Base-by-base conservation (phyloP, 2,888 invertebrate species). In the Sesia bembeciformis region DNA sequence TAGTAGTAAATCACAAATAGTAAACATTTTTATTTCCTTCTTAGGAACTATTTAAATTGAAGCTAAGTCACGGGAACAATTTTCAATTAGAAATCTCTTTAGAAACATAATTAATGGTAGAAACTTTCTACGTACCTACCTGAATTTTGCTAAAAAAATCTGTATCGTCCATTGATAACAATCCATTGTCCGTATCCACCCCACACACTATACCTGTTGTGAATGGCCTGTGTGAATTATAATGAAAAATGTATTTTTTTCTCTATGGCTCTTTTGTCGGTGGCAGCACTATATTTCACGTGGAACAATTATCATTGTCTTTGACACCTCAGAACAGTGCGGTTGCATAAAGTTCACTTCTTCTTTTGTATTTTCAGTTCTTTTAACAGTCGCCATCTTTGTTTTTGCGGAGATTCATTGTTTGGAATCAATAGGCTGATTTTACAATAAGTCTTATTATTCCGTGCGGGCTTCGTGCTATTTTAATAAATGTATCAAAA, bases 231-330 rank as follows among this genome's bases (percentile, higher is more conserved):
- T n/a, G 64, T 73, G n/a, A n/a, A n/a, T 76, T 77, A 85, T 82
- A 86, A 84, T 80, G 83, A 86, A 83, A 87, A 84, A 85, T 84
- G 72, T 74, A 75, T 58, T 77, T 84, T 84, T 81, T 83, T 79
- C 74, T 69, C 67, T 68, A 70, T 71, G 71, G 68, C 70, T 65
- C 80, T 84, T 87, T 88, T 88, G 85, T 85, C 88, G 80, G 85
- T 84, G 84, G 85, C 85, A 84, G 80, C 80, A 79, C 87, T 84
- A 89, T 88, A 88, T 85, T 84, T 88, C 86, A 87, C 75, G 76
- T 81, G 81, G 85, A 82, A 88, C 89, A 88, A 88, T 88, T 87
- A 88, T 82, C 88, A 87, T 89, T 88, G 89, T 89, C 84, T 89
- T 88, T 88, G 82, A 76, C 88, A 86, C 86, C 85, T 84, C 65